A percentile compares a stretch with the other conserved stretches of the same genome.
These are phyloP conservation scores for Nyctibius grandis DNA, from an alignment of 2,797 vertebrate genomes.

Conservation along the genomic window DNA sequence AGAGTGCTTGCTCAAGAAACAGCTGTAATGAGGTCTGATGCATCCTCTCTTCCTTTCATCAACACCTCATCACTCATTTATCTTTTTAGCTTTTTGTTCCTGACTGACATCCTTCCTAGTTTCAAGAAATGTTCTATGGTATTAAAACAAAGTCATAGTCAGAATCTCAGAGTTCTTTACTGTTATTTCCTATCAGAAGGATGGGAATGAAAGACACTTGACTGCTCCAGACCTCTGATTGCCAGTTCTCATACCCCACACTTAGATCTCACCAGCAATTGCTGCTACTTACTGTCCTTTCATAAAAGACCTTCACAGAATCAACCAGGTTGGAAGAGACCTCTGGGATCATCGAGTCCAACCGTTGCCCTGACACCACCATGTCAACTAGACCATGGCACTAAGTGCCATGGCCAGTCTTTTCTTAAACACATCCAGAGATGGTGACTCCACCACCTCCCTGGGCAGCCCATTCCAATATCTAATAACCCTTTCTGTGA, in stretches of 20 bases:
- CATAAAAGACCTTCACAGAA: background rate
- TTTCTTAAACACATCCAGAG: too few relatives aligned
- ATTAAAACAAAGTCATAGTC: background rate
- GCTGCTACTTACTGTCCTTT: background rate
- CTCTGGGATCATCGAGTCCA: too few relatives aligned
- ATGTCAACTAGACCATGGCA: too few relatives aligned
- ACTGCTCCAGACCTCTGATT: background rate
- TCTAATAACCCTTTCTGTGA: too few relatives aligned
- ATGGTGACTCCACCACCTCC: too few relatives aligned
- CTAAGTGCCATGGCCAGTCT: too few relatives aligned
- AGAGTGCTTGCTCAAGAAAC: background rate
- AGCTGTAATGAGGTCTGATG: background rate
- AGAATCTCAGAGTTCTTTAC: background rate
- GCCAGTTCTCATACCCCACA: background rate
- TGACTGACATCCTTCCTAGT: background rate
- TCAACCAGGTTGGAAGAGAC: too few relatives aligned
- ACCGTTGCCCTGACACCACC: too few relatives aligned
- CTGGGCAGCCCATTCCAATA: too few relatives aligned
- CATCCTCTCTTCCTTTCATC: background rate
- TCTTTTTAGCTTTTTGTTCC: background rate
- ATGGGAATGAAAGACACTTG: background rate
- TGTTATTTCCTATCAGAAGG: background rate
- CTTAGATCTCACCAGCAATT: background rate
- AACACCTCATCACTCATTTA: background rate
- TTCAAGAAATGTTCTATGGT: background rate